phyloP scores from a whole-genome alignment of 2,797 vertebrate genomes.

The Anas acuta region DNA sequence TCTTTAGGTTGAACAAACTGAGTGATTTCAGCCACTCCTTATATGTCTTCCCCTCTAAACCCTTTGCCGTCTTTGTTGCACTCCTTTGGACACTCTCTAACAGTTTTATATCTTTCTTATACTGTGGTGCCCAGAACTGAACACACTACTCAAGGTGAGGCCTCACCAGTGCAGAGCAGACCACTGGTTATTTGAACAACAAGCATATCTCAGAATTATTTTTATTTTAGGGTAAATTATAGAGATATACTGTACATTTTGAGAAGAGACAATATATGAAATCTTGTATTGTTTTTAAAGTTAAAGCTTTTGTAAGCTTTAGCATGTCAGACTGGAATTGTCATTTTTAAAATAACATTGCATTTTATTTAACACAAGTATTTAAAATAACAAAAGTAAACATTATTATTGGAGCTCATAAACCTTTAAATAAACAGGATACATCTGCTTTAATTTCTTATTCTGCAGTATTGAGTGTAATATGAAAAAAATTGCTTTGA shows the following conservation, averaged over 20 bases:
- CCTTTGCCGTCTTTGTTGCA: too few species aligned
- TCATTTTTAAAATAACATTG: neutral
- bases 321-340: neutral
- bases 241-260: neutral
- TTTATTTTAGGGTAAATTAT: neutral
- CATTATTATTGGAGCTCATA: neutral
- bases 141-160: too few species aligned
- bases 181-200: neutral
- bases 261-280: neutral
- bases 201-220: neutral
- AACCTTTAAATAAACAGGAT: neutral
- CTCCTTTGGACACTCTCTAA: too few species aligned
- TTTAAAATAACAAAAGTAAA: neutral
- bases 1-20: too few species aligned
- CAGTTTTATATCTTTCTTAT: too few species aligned
- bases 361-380: neutral
- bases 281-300: neutral
- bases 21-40: too few species aligned
- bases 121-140: too few species aligned
- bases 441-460: neutral
- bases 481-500: neutral
- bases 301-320: neutral
- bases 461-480: neutral
- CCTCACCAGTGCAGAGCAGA: too few species aligned
- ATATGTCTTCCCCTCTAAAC: too few species aligned